Base-by-base conservation (phyloP, 2,797 vertebrate species). In the Nasua narica region DNA sequence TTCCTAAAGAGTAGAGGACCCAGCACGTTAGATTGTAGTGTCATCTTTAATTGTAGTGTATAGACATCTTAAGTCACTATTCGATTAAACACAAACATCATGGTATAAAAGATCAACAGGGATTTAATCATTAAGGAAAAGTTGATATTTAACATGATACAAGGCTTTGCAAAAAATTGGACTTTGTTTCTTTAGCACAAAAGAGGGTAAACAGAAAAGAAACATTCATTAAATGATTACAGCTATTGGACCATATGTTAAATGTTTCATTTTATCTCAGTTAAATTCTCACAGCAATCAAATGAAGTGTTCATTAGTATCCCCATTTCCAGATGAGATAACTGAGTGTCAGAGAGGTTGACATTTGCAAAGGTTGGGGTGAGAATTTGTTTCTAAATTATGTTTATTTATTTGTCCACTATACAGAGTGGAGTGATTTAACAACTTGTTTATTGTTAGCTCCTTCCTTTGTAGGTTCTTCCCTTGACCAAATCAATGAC, bases 61-160 rank as follows among this genome's bases (percentile, higher is more conserved):
- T 76, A 79, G 70, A 58, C 27, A 92, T 87, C 29, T 88, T 96
- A 54, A 94, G 35, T 95, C 58, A 52, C 58, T 94, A 72, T 81
- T 93, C 60, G 89, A 43, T 92, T 87, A 94, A 95, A 70, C 74
- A 95, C 48, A 87, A 97, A 90, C 35, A 74, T 50, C 35, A 81
- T 82, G 40, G 48, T 35, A 78, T 83, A 85, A 96, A 92, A 95
- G 60, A 95, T 86, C 54, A 83, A 16, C 46, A 77, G 32, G 15
- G 52, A 87, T 96, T 97, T 96, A 95, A 95, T 95, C 72, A 96
- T 91, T 91, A 93, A 78, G n/a, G 14, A 60, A 79, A 97, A 97
- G 92, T 91, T 96, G 89, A 94, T 97, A 85, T 89, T 93, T 95
- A 97, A 97, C 76, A 93, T 81, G 56, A 83, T 56, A 67, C 27